phyloP scores from a whole-genome alignment of 2,888 invertebrate species.

The Chymomyza fuscimana region DNA sequence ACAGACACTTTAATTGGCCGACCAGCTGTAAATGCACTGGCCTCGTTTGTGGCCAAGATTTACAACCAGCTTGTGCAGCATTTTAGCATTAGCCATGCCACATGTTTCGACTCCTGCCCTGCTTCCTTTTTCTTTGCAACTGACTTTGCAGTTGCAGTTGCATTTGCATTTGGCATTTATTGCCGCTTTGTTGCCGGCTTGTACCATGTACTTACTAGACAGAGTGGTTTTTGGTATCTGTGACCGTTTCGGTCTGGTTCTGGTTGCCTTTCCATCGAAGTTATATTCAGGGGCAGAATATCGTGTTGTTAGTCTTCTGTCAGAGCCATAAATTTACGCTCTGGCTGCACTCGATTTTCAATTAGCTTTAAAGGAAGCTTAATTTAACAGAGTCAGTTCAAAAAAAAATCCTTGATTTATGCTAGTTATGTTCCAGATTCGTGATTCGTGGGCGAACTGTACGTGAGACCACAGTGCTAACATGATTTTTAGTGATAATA shows the following conservation, averaged over 20 bases:
- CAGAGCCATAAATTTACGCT: slow-evolving; percentile 10
- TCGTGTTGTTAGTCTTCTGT: slow-evolving; percentile 8
- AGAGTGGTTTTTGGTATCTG: not conserved
- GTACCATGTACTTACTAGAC: not conserved
- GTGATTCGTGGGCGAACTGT: not conserved
- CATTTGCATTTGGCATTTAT: slow-evolving; percentile 71
- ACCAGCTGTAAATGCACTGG: slow-evolving; percentile 66
- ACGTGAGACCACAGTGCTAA: too few relatives aligned
- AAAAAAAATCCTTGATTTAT: not conserved
- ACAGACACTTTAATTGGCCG: slow-evolving; percentile 61
- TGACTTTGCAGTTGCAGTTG: slow-evolving; percentile 1
- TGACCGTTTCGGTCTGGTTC: not conserved
- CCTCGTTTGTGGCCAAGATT: slow-evolving; percentile 62
- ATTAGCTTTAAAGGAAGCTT: not conserved
- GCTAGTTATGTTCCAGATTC: not conserved
- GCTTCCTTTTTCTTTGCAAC: slow-evolving; percentile 6
- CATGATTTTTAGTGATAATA: too few relatives aligned
- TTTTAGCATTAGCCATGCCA: slow-evolving; percentile 6
- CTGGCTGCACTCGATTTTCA: not conserved
- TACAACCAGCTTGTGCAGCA: slow-evolving; percentile 48
- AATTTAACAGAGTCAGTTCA: not conserved
- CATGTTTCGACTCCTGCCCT: not conserved
- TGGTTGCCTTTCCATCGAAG: not conserved
- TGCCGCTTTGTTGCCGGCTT: slow-evolving; percentile 29
- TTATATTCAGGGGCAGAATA: not conserved